Evolutionary conservation across 2,888 invertebrate species (phyloP), one percentile per base, ranked within the genome.

Genomic region (Fragum fragum): DNA sequence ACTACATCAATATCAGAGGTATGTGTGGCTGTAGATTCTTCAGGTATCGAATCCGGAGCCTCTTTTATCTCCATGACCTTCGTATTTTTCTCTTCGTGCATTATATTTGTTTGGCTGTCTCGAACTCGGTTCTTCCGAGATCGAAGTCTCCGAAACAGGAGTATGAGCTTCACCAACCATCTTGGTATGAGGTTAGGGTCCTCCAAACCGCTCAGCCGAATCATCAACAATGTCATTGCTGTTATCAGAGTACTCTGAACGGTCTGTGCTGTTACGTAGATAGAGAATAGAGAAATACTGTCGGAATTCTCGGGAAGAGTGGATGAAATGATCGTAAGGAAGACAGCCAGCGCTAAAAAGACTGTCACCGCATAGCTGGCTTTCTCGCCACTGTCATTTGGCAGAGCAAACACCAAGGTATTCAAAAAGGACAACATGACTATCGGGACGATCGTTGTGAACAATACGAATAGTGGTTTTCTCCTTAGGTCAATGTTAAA

Each of bases 281-380:
- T 26, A 14, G 73, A 61, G n/a, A 73, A 73, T 16, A 47, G 16
- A 16, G 73, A 36, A 18, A 63, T 29, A 1, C 28, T 47, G 18
- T 73, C 73, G 9, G 73, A 73, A 29, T 73, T 73, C 21, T 63
- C 29, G 28, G 73, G 73, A 14, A 73, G 23, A 1, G 73, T 63
- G 14, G 73, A 47, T 16, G 61, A 61, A 11, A 73, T 47, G 3
- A 73, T 63, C 1, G 73, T 63, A 11, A 73, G 47, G 32, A 73
- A 73, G 0, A 73, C 73, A 11, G 73, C 73, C 26, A 73, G 42
- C 11, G 73, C 63, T 29, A 73, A 26, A 52, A 73, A 73, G 9
- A 73, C 73, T 18, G 73, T 73, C 1, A 73, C 29, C n/a, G 73
- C 73, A 21, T 73, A 73, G 26, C 73, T 52, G 11, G 73, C 28